Base-by-base conservation (phyloP, 2,888 invertebrate species). In the Stenchaetothrips biformis region DNA sequence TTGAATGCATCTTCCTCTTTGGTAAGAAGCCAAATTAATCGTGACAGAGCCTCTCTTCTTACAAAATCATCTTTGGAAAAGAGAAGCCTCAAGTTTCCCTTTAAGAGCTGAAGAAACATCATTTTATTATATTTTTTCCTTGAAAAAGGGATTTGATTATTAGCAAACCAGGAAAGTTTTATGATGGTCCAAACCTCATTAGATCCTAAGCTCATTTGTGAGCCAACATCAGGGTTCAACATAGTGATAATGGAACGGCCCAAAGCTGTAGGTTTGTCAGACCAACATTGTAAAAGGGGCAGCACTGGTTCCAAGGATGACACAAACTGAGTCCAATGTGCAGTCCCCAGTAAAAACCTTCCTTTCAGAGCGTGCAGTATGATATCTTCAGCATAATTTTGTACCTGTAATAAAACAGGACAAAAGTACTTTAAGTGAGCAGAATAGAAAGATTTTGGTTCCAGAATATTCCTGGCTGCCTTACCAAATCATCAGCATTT, bases 221-320 rank as follows among this genome's bases (percentile, higher is more conserved):
- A 87, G 1, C 90, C 90, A 84, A 91, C 88, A 82, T 92, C 92
- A 0, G 89, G 89, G 85, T 93, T 92, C 21, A 92, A 86, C 37
- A 92, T 90, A 84, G 90, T 90, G 82, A 91, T 88, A 79, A 93
- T 87, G 2, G 90, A 89, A 85, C 90, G 89, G 0, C 92, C 92
- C 85, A 89, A 83, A 81, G 86, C 77, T 16, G 85, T 89, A 85
- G 83, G 88, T 87, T 86, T 90, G 86, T 83, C 88, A 0, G 90
- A 89, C 83, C 90, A 89, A 25, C 90, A 90, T 79, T 91, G 89
- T 79, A 93, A 84, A 78, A 92, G 85, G 0, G 92, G 92, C 74
- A 92, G 85, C 0, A 90, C 87, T 0, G 92, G 90, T 82, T 91
- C 85, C 81, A 92, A 82, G 21, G 89, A 89, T 82, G 91, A 90